phyloP scores from a whole-genome alignment of 2,797 vertebrate species.

The Threskiornis aethiopicus region DNA sequence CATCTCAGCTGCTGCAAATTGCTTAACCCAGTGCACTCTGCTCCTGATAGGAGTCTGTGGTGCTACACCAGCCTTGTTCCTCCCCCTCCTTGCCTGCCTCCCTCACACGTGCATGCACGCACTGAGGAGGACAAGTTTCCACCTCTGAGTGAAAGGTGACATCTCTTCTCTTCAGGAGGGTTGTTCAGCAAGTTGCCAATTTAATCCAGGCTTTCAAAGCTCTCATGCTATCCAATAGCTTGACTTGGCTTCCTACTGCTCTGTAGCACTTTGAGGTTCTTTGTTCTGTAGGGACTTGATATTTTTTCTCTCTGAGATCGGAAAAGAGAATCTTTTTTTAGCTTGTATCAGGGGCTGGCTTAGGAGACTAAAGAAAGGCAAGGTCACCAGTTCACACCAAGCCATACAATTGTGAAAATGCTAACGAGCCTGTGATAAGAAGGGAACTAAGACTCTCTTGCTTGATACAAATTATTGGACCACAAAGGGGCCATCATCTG shows the following conservation, averaged over 20 bases:
- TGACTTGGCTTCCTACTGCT: slow-evolving; percentile 18
- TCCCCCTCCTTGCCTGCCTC: neutral
- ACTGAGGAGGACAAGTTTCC: neutral
- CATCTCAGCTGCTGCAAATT: neutral
- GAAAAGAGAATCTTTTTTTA: neutral
- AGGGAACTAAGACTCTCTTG: neutral
- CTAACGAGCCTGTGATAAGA: neutral
- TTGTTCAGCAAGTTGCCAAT: neutral
- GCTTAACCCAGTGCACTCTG: neutral
- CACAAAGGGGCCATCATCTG: neutral
- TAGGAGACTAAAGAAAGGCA: neutral
- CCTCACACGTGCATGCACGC: neutral
- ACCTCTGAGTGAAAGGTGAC: slow-evolving; percentile 12
- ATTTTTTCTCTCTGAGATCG: neutral
- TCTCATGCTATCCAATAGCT: neutral
- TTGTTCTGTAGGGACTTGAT: slow-evolving; percentile 28
- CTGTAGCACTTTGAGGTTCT: neutral
- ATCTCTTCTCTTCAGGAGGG: slow-evolving; percentile 7
- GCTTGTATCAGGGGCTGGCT: neutral
- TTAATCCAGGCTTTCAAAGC: slow-evolving; percentile 22
- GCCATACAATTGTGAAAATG: neutral
- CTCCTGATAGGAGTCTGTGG: neutral
- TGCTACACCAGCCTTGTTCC: neutral
- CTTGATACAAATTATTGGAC: neutral
- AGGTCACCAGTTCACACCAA: neutral